Conservation (phyloP, 2,888 invertebrate genomes). For the Mamestra brassicae region DNA sequence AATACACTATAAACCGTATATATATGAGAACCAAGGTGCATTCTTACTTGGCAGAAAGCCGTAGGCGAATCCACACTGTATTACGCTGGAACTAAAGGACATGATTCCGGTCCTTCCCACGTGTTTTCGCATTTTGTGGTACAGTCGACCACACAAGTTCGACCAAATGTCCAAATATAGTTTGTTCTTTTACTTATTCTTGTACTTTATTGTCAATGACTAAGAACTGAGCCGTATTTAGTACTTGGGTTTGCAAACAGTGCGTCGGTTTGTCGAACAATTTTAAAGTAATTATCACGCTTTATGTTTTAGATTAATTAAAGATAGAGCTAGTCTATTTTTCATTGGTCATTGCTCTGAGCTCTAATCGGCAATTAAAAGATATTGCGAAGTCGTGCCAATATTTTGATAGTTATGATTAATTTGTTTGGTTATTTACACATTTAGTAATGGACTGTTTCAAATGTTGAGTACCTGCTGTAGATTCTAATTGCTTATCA, state of each 20-base stretch:
- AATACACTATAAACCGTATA: conserved; percentile 36
- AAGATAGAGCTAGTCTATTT: not conserved
- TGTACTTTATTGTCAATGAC: not conserved
- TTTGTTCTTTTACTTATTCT: conserved; percentile 20
- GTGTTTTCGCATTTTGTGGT: conserved; percentile 70
- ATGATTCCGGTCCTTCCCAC: conserved; percentile 78
- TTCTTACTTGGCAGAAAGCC: conserved; percentile 32
- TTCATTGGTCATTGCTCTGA: not conserved
- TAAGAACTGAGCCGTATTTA: conserved; percentile 5
- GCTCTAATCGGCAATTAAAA: not conserved
- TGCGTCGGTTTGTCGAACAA: not conserved
- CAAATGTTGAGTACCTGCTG: conserved; percentile 4
- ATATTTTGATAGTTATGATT: conserved; percentile 12
- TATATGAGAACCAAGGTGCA: conserved; percentile 13
- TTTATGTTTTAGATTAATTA: not conserved
- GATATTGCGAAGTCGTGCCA: conserved; percentile 16
- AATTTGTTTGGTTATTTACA: not conserved
- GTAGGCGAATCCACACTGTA: conserved; percentile 38
- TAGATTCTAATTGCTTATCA: conserved; percentile 5
- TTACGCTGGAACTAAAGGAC: conserved; percentile 68
- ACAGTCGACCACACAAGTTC: conserved; percentile 66
- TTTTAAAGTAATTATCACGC: not conserved
- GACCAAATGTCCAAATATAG: conserved; percentile 49
- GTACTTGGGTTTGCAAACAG: not conserved
- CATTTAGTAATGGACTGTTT: conserved; percentile 1